Conservation (phyloP, 2,888 invertebrate genomes). For the Scaptomyza caliginosa region DNA sequence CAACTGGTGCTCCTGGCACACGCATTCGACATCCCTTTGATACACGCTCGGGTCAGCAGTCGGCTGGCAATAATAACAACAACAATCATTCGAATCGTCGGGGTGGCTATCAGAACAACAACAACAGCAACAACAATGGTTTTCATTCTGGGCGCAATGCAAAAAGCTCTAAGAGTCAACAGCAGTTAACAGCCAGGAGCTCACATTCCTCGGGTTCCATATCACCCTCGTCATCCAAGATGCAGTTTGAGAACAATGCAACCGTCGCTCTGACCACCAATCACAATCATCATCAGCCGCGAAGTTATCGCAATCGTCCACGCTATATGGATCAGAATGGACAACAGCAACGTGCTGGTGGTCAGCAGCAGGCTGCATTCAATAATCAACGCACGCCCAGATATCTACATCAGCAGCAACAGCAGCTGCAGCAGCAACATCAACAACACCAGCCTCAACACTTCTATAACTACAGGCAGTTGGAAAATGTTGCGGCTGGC, state of each 20-base stretch:
- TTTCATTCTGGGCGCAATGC: slow-evolving; percentile 23
- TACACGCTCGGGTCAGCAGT: slow-evolving; percentile 27
- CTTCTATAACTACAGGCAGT: slow-evolving; percentile 53
- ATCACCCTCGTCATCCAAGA: slow-evolving; percentile 57
- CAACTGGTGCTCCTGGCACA: slow-evolving; percentile 47
- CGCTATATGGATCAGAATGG: slow-evolving; percentile 45
- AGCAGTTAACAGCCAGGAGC: slow-evolving; percentile 17
- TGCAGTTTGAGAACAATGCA: slow-evolving; percentile 32
- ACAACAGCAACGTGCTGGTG: slow-evolving; percentile 11
- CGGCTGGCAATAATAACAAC: background rate
- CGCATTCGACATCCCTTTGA: slow-evolving; percentile 45
- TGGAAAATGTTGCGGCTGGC: slow-evolving; percentile 27
- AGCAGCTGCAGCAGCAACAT: slow-evolving; percentile 2
- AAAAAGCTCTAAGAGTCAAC: slow-evolving; percentile 40
- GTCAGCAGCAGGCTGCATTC: slow-evolving; percentile 9
- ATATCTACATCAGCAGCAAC: slow-evolving; percentile 17
- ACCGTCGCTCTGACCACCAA: slow-evolving; percentile 2
- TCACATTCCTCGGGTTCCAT: slow-evolving; percentile 63
- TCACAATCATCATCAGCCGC: slow-evolving; percentile 46
- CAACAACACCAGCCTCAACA: slow-evolving; percentile 16
- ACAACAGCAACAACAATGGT: no score
- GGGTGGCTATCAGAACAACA: slow-evolving; percentile 21
- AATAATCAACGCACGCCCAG: background rate
- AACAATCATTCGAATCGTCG: slow-evolving; percentile 25
- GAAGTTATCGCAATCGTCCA: slow-evolving; percentile 62